Percentiles rank a stretch among this genome's conserved stretches.
These are phyloP conservation scores for Ctenopoma kingsleyae DNA, from an alignment of 2,797 vertebrate species.

Conservation along the genomic window DNA sequence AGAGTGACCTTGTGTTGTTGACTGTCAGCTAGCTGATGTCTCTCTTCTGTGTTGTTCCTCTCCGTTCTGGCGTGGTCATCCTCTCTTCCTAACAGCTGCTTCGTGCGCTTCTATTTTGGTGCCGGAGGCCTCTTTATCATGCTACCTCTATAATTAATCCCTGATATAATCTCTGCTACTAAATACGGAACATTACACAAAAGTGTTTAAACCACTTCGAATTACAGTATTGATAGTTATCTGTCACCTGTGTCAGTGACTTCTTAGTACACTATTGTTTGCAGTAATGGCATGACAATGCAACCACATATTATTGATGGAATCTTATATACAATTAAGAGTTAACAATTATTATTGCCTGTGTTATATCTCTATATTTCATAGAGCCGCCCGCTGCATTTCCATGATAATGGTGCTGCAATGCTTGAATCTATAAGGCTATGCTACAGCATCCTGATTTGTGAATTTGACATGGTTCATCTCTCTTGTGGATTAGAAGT, in stretches of 20 bases:
- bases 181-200: constrained; percentile 57
- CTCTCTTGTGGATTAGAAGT: constrained; percentile 71
- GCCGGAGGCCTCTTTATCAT: constrained; percentile 54
- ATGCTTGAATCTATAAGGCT: constrained; percentile 43
- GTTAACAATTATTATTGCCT: not conserved
- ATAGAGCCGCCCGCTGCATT: constrained; percentile 29
- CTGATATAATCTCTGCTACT: constrained; percentile 54
- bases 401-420: constrained; percentile 34
- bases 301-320: not conserved
- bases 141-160: constrained; percentile 68
- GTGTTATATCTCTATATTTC: constrained; percentile 10
- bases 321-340: constrained; percentile 20
- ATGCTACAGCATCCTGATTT: constrained; percentile 58
- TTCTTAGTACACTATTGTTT: constrained; percentile 8
- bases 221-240: constrained; percentile 21
- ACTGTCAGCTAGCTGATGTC: constrained; percentile 72
- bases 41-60: constrained; percentile 63
- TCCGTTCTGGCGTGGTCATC: constrained; percentile 70
- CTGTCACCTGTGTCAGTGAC: constrained; percentile 23
- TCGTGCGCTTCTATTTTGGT: constrained; percentile 66
- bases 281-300: not conserved
- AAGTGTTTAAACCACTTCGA: constrained; percentile 39
- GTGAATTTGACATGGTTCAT: constrained; percentile 74
- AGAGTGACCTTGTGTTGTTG: constrained; percentile 71
- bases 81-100: constrained; percentile 63